Evolutionary conservation across 2,888 invertebrate genomes (phyloP), one percentile per base, ranked within the genome.

Genomic region (Ecliptopera silaceata): DNA sequence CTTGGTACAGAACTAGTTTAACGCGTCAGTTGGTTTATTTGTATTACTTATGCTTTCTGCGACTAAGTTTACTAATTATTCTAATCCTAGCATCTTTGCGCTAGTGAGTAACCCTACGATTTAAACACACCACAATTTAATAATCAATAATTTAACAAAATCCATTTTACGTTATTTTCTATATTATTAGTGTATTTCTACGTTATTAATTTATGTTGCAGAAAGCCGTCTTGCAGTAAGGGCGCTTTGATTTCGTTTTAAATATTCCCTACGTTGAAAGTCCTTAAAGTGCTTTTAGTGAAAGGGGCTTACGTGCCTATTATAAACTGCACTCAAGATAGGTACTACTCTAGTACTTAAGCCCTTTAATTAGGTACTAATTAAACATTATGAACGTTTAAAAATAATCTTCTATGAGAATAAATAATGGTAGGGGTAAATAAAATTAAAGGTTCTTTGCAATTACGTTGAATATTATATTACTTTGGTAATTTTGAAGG

Each of bases 381-480:
- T 36, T 36, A 15, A 36, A 15, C 15, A 36, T 10, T 15, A 31
- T 13, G 11, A 32, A 42, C 46, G 39, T 51, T 43, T 32, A 36
- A 52, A n/a, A 52, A 58, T 56, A 49, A 55, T 60, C 51, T 36
- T 53, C 48, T 39, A 22, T 48, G 44, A 56, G 53, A 58, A 61
- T 51, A 57, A 60, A 49, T 54, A 59, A 62, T 47, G 58, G 49
- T 49, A 41, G 47, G 56, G 55, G 54, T 47, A 60, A 61, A 58
- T 61, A 61, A 64, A 61, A 59, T 55, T 62, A 63, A 64, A 57
- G 56, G 63, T 60, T 66, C 45, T 57, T 49, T 48, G 56, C 61
- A 66, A 64, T 64, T 63, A 66, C 58, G 61, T 63, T 66, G 58
- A 63, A 64, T 66, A 64, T 63, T 63, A 50, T 56, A 66, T 66